Percentiles rank a stretch among this genome's conserved stretches.
Evolutionary conservation across 1,140 invertebrate genomes (phyloP).

Genomic region (Helicoverpa zea): DNA sequence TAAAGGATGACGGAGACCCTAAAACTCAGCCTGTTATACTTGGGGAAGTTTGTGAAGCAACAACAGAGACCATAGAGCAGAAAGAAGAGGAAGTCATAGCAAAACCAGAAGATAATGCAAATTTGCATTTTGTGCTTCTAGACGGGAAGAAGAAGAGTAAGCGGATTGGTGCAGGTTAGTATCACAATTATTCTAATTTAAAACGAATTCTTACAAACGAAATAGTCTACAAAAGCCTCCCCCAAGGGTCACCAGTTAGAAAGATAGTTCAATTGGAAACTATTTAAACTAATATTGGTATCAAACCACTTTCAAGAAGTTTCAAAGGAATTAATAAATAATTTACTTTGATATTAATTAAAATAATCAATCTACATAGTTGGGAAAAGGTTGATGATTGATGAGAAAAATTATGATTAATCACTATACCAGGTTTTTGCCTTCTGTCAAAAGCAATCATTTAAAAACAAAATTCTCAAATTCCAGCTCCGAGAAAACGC

Average conservation of each 20-base stretch:
- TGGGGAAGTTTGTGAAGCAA: constrained; percentile 67
- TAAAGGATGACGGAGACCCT: constrained; percentile 68
- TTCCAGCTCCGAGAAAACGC: constrained; percentile 68
- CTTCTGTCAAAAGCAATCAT: neutral
- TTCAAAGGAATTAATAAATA: too few species aligned
- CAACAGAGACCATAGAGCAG: constrained; percentile 53
- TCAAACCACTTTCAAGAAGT: too few species aligned
- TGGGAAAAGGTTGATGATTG: too few species aligned
- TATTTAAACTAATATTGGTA: too few species aligned
- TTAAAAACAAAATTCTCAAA: constrained; percentile 1
- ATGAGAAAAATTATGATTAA: too few species aligned
- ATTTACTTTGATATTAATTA: too few species aligned
- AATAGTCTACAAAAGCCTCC: too few species aligned
- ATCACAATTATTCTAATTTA: constrained; percentile 35
- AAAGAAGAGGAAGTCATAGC: constrained; percentile 54
- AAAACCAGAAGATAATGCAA: constrained; percentile 46
- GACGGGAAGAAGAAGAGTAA: constrained; percentile 53
- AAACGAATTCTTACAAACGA: too few species aligned
- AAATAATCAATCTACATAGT: too few species aligned
- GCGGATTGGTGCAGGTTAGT: constrained; percentile 52
- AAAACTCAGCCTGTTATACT: constrained; percentile 69
- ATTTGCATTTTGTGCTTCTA: constrained; percentile 66
- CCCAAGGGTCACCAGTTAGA: neutral
- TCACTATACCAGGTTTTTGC: neutral
- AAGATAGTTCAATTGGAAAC: neutral